Conservation (phyloP, 2,888 invertebrate genomes). For the Deroplatys truncata region DNA sequence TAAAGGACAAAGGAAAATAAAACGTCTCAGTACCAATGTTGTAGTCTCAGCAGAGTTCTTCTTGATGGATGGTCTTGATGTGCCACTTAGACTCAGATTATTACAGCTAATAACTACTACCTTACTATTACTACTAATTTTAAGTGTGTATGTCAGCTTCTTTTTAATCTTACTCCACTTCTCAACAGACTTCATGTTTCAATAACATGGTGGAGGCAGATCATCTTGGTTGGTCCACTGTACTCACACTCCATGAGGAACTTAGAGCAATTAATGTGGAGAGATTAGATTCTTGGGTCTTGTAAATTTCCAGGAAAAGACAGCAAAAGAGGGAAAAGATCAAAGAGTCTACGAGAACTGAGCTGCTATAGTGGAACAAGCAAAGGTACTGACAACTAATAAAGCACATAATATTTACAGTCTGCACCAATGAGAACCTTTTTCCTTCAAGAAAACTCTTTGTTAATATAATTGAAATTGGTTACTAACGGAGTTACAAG, state of each 20-base stretch:
- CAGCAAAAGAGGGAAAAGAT: slow-evolving; percentile 52
- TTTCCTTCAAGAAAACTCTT: not conserved
- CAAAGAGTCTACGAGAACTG: slow-evolving; percentile 59
- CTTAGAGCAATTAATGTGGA: slow-evolving; percentile 14
- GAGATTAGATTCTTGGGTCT: slow-evolving; percentile 28
- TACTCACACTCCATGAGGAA: slow-evolving; percentile 16
- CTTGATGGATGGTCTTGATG: not conserved
- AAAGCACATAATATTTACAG: slow-evolving; percentile 13
- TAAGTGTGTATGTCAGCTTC: not conserved
- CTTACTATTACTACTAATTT: not conserved
- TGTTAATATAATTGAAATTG: not conserved
- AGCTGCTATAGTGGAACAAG: slow-evolving; percentile 55
- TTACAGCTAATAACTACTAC: not conserved
- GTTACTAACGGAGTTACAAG: not conserved
- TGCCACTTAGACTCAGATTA: not conserved
- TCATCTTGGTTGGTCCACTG: slow-evolving; percentile 21
- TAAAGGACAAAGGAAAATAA: too few species aligned
- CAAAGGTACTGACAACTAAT: slow-evolving; percentile 45
- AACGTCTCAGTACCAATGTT: not conserved
- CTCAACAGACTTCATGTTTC: slow-evolving; percentile 14
- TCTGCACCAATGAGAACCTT: slow-evolving; percentile 20
- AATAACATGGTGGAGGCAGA: slow-evolving; percentile 24
- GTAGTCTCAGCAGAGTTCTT: not conserved
- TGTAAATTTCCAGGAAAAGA: slow-evolving; percentile 39
- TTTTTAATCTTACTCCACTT: not conserved